Evolutionary conservation across 2,797 vertebrate species (phyloP).

Genomic region (Tenualosa thibaudeaui): DNA sequence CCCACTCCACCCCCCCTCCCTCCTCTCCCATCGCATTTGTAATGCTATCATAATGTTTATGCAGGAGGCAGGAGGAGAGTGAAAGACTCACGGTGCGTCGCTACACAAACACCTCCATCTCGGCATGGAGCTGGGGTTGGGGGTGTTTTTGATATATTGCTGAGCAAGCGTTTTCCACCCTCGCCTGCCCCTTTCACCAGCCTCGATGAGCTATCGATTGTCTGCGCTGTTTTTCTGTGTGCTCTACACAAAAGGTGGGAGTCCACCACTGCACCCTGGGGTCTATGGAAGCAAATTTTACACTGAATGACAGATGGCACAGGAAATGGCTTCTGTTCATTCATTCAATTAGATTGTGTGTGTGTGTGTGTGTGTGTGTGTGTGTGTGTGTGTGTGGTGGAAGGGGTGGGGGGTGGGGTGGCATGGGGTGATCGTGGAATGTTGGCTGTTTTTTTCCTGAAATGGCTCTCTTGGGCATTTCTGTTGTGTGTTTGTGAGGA

Average conservation of each 20-base stretch:
- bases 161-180: not conserved
- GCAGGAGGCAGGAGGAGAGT: not conserved
- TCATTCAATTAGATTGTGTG: not conserved
- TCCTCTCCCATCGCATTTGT: not conserved
- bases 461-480: slow-evolving; percentile 19
- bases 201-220: slow-evolving; percentile 7
- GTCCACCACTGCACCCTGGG: not conserved
- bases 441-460: not conserved
- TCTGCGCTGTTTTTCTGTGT: not conserved
- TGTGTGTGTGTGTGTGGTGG: too few relatives aligned
- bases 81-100: not conserved
- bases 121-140: not conserved
- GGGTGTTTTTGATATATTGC: not conserved
- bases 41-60: not conserved
- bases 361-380: too few relatives aligned
- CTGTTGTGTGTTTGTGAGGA: slow-evolving; percentile 42
- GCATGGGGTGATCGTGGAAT: not conserved
- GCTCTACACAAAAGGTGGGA: not conserved
- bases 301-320: not conserved
- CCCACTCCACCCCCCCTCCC: not conserved
- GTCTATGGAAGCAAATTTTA: not conserved
- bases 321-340: not conserved
- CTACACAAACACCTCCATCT: not conserved
- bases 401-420: too few relatives aligned
- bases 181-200: not conserved